Evolutionary conservation across 1,140 invertebrate genomes (phyloP).

Genomic region (Olivierus martensii): DNA sequence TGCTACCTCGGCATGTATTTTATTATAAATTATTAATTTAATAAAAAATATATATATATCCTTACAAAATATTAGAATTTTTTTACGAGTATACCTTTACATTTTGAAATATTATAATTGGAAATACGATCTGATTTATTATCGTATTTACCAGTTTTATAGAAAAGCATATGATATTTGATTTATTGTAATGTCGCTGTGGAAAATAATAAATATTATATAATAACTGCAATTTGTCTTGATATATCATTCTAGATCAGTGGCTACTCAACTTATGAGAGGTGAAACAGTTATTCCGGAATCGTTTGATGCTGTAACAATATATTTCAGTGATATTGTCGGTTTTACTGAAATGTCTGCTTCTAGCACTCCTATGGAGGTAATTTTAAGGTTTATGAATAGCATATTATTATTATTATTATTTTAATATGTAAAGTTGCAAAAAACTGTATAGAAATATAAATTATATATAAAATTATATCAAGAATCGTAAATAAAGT

Average conservation of each 20-base stretch:
- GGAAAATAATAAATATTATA: background rate
- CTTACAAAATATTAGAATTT: too few relatives aligned
- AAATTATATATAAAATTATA: too few relatives aligned
- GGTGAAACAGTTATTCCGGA: constrained; percentile 87
- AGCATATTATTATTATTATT: too few relatives aligned
- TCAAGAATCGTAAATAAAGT: too few relatives aligned
- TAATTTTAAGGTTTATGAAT: constrained; percentile 25
- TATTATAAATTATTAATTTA: too few relatives aligned
- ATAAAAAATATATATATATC: too few relatives aligned
- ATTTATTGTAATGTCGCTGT: background rate
- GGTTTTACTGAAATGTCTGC: constrained; percentile 95
- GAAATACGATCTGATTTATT: background rate
- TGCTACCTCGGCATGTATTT: constrained; percentile 70
- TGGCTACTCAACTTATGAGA: constrained; percentile 50
- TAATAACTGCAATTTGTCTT: constrained; percentile 29
- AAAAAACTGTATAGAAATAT: too few relatives aligned
- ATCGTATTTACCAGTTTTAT: background rate
- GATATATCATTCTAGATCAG: constrained; percentile 60
- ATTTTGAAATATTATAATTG: background rate
- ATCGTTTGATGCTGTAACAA: constrained; percentile 82
- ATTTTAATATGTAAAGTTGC: too few relatives aligned
- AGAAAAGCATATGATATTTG: background rate
- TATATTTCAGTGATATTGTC: constrained; percentile 98
- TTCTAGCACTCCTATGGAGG: constrained; percentile 77
- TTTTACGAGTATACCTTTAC: too few relatives aligned